Base-by-base conservation (phyloP, 1,140 invertebrate species). In the Zaprionus taronus region DNA sequence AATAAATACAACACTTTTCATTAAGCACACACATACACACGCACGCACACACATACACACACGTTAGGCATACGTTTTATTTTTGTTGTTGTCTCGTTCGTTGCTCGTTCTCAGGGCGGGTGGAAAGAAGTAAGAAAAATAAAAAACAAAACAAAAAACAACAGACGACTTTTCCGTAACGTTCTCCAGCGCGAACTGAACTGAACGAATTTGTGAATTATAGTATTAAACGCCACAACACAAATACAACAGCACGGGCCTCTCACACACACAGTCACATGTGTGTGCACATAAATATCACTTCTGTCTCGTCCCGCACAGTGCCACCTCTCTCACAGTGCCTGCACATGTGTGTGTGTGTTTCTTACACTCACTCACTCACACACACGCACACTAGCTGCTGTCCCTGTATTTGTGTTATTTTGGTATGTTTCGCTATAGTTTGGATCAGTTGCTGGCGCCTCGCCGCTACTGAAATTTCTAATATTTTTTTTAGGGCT, bases 121-220 rank as follows among this genome's bases (percentile, higher is more conserved):
- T 11, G 20, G 47, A 4, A 22, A 51, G 22, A 17, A 14, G 41
- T 47, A 12, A 24, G 47, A 9, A 60, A 11, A 57, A 49, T 44
- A 51, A 41, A 38, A 28, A 69, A 41, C 41, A 31, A 38, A 64
- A 51, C 34, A 72, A 70, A 61, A 71, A 66, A 67, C 60, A 49
- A 63, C 49, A 66, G 69, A 79, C 69, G 68, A 90, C 85, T 90
- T 90, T 90, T 85, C 85, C 85, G 85, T 82, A 77, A 90, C 85
- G 85, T 90, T 90, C 85, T 82, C 79, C 86, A 84, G 85, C 85
- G 79, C 79, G 81, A 82, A 90, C 85, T 90, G 81, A 90, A 80
- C 84, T 79, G 65, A 81, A 89, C 79, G 73, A 81, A 84, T 87
- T 87, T 81, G 84, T 79, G 81, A 87, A 87, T 89, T 87, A 87